Conservation (phyloP, 2,888 invertebrate species). For the Tinea semifulvella region DNA sequence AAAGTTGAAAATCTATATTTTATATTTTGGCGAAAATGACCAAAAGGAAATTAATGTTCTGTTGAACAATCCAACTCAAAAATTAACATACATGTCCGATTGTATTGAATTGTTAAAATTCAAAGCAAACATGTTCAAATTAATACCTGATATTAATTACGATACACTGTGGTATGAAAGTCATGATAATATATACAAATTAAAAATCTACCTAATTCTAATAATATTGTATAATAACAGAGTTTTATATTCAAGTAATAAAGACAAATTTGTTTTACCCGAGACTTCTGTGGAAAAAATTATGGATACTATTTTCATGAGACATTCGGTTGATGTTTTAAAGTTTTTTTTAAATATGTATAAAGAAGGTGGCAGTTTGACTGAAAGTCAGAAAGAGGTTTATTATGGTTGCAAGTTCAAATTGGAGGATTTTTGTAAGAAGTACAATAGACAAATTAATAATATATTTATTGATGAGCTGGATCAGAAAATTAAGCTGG, state of each 20-base stretch:
- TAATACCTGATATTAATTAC: slow-evolving; percentile 33
- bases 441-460: slow-evolving; percentile 25
- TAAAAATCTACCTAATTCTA: slow-evolving; percentile 41
- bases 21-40: slow-evolving; percentile 27
- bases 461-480: neutral
- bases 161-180: slow-evolving; percentile 28
- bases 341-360: slow-evolving; percentile 25
- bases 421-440: slow-evolving; percentile 35
- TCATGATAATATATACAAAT: slow-evolving; percentile 32
- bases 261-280: slow-evolving; percentile 26
- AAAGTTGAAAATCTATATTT: slow-evolving; percentile 29
- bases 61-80: slow-evolving; percentile 34
- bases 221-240: slow-evolving; percentile 30
- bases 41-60: slow-evolving; percentile 26
- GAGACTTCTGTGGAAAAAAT: slow-evolving; percentile 33
- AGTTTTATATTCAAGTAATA: slow-evolving; percentile 27
- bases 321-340: slow-evolving; percentile 32
- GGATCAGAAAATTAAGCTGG: neutral
- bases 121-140: slow-evolving; percentile 35
- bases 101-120: slow-evolving; percentile 40
- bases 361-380: slow-evolving; percentile 22
- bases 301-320: slow-evolving; percentile 36
- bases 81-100: slow-evolving; percentile 39
- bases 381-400: slow-evolving; percentile 28
- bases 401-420: slow-evolving; percentile 33